These are phyloP conservation scores for Diabrotica virgifera DNA, from an alignment of 1,140 invertebrate species.

Conservation along the genomic window DNA sequence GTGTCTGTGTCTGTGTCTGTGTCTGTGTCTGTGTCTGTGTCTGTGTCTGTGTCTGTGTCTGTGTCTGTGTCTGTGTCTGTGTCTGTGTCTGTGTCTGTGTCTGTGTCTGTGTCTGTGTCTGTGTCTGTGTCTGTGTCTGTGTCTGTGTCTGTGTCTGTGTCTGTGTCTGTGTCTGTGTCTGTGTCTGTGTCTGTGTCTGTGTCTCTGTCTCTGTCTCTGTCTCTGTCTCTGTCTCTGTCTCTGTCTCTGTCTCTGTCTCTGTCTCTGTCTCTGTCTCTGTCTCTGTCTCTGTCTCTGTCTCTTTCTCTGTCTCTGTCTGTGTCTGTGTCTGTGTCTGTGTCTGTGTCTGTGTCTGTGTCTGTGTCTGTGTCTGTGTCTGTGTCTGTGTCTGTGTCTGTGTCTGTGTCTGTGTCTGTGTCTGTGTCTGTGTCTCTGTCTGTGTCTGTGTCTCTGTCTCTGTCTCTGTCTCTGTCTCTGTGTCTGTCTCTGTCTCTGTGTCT, in stretches of 20 bases:
- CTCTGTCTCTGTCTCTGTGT: not conserved
- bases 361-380: not conserved
- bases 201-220: constrained; percentile 13
- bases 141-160: constrained; percentile 19
- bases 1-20: too few species aligned
- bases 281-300: constrained; percentile 14
- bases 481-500: not conserved
- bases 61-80: too few species aligned
- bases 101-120: constrained; percentile 10
- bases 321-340: constrained; percentile 14
- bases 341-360: constrained; percentile 8
- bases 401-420: not conserved
- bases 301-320: constrained; percentile 4
- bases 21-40: too few species aligned
- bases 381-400: not conserved
- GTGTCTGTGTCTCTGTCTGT: not conserved
- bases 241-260: constrained; percentile 8
- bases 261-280: constrained; percentile 1
- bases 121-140: constrained; percentile 14
- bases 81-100: constrained; percentile 10
- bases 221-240: constrained; percentile 6
- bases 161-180: constrained; percentile 13
- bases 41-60: too few species aligned
- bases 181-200: constrained; percentile 10
- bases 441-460: not conserved